Evolutionary conservation across 2,113 vertebrate species (phyloP).

Genomic region (Microcebus tavaratra): DNA sequence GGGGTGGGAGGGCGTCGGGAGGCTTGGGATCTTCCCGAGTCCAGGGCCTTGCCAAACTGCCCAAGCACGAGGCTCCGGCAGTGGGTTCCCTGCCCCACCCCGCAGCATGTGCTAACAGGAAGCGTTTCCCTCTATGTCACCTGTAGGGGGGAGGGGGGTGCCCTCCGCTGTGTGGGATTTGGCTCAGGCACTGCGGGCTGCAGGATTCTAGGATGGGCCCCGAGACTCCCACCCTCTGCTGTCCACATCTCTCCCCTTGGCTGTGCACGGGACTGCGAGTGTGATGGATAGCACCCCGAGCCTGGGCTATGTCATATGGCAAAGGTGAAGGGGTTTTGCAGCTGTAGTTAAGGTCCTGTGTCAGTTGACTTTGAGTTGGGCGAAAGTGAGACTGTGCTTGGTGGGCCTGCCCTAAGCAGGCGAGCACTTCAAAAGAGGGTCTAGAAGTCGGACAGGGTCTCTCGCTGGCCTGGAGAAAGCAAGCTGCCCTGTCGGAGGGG

Average conservation of each 20-base stretch:
- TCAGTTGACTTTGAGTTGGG: too few species aligned
- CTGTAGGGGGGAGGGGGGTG: accelerated
- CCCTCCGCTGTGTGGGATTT: not conserved
- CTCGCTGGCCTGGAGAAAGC: not conserved
- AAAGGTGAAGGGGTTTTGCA: not conserved
- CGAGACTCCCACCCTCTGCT: not conserved
- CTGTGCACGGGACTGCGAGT: not conserved
- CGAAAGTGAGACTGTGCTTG: not conserved
- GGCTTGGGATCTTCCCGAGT: not conserved
- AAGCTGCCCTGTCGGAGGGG: accelerated
- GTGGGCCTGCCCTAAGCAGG: not conserved
- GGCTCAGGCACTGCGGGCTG: not conserved
- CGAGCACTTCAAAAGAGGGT: not conserved
- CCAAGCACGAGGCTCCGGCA: accelerated
- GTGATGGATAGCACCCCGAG: not conserved
- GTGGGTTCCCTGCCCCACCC: accelerated
- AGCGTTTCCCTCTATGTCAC: accelerated
- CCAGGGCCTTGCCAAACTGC: not conserved
- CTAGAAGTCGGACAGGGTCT: not conserved
- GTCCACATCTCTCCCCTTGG: too few species aligned
- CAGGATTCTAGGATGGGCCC: not conserved
- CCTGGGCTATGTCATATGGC: not conserved
- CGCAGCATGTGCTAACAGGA: not conserved
- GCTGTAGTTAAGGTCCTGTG: not conserved
- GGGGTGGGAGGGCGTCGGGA: not conserved